Conservation (phyloP, 2,113 vertebrate species). For the Xyliphius kryptos region DNA sequence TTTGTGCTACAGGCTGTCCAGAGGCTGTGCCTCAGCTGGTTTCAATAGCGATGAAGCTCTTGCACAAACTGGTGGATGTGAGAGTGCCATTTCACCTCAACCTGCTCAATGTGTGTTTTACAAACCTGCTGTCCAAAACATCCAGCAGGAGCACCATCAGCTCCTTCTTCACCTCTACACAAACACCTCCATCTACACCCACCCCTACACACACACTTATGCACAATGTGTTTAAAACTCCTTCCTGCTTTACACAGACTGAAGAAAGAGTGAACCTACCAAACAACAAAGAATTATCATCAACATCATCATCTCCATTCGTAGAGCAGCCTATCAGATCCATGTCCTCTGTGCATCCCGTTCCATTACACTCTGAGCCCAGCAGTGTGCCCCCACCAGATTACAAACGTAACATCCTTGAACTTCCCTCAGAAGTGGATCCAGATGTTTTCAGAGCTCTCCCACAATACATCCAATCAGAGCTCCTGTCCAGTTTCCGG, state of each 20-base stretch:
- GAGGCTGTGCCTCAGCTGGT: slow-evolving; percentile 60
- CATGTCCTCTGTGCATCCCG: background rate
- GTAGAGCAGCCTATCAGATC: too few relatives aligned
- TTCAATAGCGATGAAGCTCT: slow-evolving; percentile 76
- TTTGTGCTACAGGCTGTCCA: slow-evolving; percentile 51
- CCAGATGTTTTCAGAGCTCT: slow-evolving; percentile 74
- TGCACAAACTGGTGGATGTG: slow-evolving; percentile 77
- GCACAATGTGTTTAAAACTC: background rate
- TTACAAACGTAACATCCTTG: background rate
- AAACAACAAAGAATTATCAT: too few relatives aligned
- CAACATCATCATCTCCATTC: too few relatives aligned
- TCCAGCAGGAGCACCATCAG: slow-evolving; percentile 66
- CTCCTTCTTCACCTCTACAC: slow-evolving; percentile 69
- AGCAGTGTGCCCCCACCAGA: background rate
- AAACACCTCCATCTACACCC: slow-evolving; percentile 43
- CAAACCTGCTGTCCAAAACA: slow-evolving; percentile 67
- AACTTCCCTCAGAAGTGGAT: slow-evolving; percentile 64
- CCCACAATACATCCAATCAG: slow-evolving; percentile 74
- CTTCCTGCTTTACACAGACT: too few relatives aligned
- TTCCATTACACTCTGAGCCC: background rate
- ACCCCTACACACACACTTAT: slow-evolving; percentile 35
- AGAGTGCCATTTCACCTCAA: slow-evolving; percentile 73
- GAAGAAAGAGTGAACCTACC: too few relatives aligned
- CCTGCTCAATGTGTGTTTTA: slow-evolving; percentile 79
- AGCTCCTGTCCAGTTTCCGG: slow-evolving; percentile 59